Evolutionary conservation across 2,113 vertebrate species (phyloP), one percentile per base, ranked within the genome.

Genomic region (Tauraco erythrolophus): DNA sequence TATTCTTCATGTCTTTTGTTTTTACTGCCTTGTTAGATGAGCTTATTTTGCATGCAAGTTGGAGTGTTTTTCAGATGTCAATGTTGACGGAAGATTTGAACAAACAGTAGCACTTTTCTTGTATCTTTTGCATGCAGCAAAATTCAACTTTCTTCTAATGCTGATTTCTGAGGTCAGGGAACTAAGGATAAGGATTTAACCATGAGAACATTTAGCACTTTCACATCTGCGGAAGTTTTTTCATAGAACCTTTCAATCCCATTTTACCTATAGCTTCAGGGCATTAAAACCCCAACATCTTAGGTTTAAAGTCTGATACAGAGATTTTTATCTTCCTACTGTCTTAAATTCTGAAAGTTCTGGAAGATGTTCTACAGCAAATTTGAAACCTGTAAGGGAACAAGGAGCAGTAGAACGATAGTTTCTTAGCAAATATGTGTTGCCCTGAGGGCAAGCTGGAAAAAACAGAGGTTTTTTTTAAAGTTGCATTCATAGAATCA

Each of bases 361-460:
- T 85, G 54, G 45, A 71, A 91, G 62, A 62, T 12, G 8, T 66
- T 60, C 68, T 39, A 91, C 84, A 95, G n/a, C 23, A 91, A 79
- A 56, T 58, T 50, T 43, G 6, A 88, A 88, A 60, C 30, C 37
- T 9, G 60, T 39, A 17, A 61, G 6, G n/a, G 58, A 86, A 65
- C 17, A 76, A 65, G 28, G 25, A 91, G 37, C 39, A 94, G 50
- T 22, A 79, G 17, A 62, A 58, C 12, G 5, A 33, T 8, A 43
- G 30, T 56, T 91, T 91, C 76, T 53, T 54, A 66, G 78, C 58
- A 92, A 83, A 21, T 84, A 69, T 30, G 28, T 10, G 11, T 24
- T 84, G 45, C 35, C 75, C 58, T 35, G 48, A 79, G 50, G 78
- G 39, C 7, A 83, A 75, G 37, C 19, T 90, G 25, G 50, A 48